phyloP scores from a whole-genome alignment of 2,113 vertebrate genomes.

The Manacus vitellinus region DNA sequence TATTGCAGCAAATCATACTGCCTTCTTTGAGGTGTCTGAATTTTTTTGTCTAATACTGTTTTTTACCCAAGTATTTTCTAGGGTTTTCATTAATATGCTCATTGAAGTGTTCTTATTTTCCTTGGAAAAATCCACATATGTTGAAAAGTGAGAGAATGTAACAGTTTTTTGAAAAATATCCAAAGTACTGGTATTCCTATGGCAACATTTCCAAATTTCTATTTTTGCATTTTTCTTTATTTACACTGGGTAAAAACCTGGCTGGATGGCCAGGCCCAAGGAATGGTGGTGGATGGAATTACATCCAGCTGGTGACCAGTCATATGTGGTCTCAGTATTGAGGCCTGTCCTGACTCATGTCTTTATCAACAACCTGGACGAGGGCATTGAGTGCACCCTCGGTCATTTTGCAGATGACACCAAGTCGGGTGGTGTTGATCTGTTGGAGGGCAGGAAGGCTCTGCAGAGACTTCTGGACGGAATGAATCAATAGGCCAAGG shows the following conservation, averaged over 20 bases:
- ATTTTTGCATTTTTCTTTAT: not conserved
- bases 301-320: not conserved
- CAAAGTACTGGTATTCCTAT: not conserved
- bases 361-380: not conserved
- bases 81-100: not conserved
- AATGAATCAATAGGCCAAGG: not conserved
- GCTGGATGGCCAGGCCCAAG: not conserved
- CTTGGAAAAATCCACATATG: not conserved
- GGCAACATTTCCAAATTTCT: not conserved
- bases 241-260: not conserved
- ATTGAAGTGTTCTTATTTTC: not conserved
- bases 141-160: not conserved
- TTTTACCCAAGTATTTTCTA: not conserved
- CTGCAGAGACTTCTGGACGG: not conserved
- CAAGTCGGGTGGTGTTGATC: not conserved
- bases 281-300: not conserved
- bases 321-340: not conserved
- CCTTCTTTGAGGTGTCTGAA: not conserved
- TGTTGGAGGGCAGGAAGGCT: not conserved
- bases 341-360: too few relatives aligned
- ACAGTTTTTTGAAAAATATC: not conserved
- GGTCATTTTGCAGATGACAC: not conserved
- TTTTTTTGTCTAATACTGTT: not conserved
- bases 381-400: not conserved
- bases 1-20: not conserved